Evolutionary conservation across 2,888 invertebrate genomes (phyloP).

Genomic region (Folsomia candida): DNA sequence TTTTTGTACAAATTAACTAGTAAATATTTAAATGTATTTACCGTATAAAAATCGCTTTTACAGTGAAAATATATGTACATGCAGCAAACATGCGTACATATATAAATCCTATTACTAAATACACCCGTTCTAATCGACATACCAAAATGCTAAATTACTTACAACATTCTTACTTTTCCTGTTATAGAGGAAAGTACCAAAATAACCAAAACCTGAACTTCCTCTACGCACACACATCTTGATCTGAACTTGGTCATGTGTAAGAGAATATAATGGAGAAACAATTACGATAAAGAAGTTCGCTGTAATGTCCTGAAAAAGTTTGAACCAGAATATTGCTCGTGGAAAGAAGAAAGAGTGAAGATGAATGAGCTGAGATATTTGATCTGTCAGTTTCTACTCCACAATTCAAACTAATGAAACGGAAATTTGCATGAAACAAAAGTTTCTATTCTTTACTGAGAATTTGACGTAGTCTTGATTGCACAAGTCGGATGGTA

Average conservation of each 20-base stretch:
- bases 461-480: neutral
- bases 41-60: too few species aligned
- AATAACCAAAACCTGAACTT: neutral
- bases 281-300: slow-evolving; percentile 2
- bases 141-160: neutral
- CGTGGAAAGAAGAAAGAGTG: slow-evolving; percentile 5
- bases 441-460: neutral
- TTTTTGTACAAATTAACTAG: too few species aligned
- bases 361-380: slow-evolving; percentile 22
- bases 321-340: neutral
- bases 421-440: slow-evolving; percentile 22
- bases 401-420: slow-evolving; percentile 19
- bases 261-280: neutral
- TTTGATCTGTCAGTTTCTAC: slow-evolving; percentile 18
- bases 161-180: neutral
- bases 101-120: too few species aligned
- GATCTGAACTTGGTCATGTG: neutral
- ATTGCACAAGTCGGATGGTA: neutral
- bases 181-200: neutral
- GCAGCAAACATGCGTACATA: too few species aligned
- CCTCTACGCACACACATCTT: neutral
- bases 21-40: too few species aligned
- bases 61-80: too few species aligned
- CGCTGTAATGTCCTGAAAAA: slow-evolving; percentile 13
- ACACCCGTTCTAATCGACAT: too few species aligned